phyloP scores from a whole-genome alignment of 2,113 vertebrate species.

The Brachirus orientalis region DNA sequence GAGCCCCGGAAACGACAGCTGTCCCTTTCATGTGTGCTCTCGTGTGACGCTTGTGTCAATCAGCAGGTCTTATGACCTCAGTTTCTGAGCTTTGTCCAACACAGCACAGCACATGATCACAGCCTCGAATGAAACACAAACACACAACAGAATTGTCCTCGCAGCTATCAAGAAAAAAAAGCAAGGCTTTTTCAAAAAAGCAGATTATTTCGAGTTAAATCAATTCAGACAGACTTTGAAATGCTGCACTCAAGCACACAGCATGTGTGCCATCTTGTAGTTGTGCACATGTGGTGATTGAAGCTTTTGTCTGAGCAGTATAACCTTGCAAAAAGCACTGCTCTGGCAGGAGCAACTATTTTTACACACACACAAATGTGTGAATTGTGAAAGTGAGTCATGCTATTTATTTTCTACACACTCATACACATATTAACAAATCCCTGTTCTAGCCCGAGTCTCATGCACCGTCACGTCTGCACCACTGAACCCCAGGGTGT shows the following conservation, averaged over 20 bases:
- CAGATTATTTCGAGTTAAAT: too few relatives aligned
- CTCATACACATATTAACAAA: constrained; percentile 36
- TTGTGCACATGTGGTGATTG: background rate
- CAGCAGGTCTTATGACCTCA: constrained; percentile 55
- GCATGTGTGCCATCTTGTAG: too few relatives aligned
- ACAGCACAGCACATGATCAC: constrained; percentile 1
- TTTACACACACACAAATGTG: constrained; percentile 5
- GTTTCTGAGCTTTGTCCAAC: constrained; percentile 27
- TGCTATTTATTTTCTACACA: background rate
- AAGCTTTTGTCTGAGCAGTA: background rate
- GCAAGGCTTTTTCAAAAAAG: background rate
- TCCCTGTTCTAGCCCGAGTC: constrained; percentile 34
- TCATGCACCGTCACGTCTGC: constrained; percentile 45
- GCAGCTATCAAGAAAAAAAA: constrained; percentile 3
- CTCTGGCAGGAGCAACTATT: background rate
- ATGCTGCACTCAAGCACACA: constrained; percentile 7
- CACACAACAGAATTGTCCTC: background rate
- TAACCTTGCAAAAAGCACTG: background rate
- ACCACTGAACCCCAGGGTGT: constrained; percentile 54
- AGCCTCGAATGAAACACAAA: background rate
- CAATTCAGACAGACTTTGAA: constrained; percentile 12
- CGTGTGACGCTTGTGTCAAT: constrained; percentile 53
- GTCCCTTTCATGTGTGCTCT: constrained; percentile 47
- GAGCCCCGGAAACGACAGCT: constrained; percentile 46
- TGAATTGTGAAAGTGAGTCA: background rate